These are phyloP conservation scores for Diabrotica balteata DNA, from an alignment of 2,888 invertebrate species.

Conservation along the genomic window DNA sequence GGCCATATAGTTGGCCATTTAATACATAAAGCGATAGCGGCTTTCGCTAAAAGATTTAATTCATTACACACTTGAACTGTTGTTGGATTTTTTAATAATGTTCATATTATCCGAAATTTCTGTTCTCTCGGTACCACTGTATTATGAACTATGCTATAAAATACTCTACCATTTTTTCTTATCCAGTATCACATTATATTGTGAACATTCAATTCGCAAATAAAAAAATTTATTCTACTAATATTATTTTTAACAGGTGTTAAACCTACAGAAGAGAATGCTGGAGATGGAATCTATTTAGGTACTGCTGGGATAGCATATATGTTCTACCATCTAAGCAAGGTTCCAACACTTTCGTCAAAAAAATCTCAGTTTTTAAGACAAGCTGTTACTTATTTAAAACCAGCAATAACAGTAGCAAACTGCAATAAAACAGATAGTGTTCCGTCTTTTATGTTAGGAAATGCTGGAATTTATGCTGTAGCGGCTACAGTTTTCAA, in stretches of 20 bases:
- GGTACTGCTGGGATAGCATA: conserved; percentile 76
- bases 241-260: conserved; percentile 41
- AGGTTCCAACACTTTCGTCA: conserved; percentile 62
- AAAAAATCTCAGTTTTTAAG: conserved; percentile 63
- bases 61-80: too few species aligned
- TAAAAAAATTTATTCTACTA: background rate
- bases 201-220: background rate
- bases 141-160: background rate
- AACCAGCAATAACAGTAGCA: conserved; percentile 67
- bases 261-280: conserved; percentile 53
- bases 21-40: too few species aligned
- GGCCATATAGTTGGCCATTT: too few species aligned
- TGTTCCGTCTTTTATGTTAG: conserved; percentile 77
- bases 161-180: background rate
- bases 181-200: background rate
- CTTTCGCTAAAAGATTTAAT: too few species aligned
- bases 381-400: conserved; percentile 69
- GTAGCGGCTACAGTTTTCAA: conserved; percentile 71
- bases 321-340: conserved; percentile 76
- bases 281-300: conserved; percentile 72
- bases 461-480: conserved; percentile 79
- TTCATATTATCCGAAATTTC: too few species aligned
- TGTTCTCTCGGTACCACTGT: too few species aligned
- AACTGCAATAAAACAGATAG: conserved; percentile 63
- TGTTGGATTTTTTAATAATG: too few species aligned